phyloP scores from a whole-genome alignment of 1,140 invertebrate genomes.

The Drosophila setifemur region DNA sequence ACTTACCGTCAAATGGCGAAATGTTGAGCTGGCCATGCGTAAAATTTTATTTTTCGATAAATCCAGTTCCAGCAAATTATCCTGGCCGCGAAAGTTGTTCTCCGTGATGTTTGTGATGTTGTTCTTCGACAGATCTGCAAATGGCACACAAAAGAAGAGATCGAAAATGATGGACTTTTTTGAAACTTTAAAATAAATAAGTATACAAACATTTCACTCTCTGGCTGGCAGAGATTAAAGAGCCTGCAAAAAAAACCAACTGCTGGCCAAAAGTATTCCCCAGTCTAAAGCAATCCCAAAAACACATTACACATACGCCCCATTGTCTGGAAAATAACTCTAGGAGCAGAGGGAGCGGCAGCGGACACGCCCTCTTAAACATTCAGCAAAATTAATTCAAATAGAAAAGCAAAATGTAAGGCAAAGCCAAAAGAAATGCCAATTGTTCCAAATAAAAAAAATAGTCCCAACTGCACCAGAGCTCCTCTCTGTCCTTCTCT shows the following conservation, averaged over 20 bases:
- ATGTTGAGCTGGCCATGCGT: slow-evolving; percentile 89
- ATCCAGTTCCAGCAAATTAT: slow-evolving; percentile 90
- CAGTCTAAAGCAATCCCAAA: slow-evolving; percentile 29
- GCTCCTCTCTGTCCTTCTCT: no score
- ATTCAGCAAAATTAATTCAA: slow-evolving; percentile 73
- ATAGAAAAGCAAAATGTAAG: slow-evolving; percentile 52
- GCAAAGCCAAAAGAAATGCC: slow-evolving; percentile 31
- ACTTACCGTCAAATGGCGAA: slow-evolving; percentile 86
- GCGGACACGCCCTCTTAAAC: slow-evolving; percentile 52
- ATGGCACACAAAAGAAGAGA: not conserved
- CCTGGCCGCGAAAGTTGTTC: slow-evolving; percentile 90
- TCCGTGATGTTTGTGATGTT: slow-evolving; percentile 90
- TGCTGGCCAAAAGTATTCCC: slow-evolving; percentile 1
- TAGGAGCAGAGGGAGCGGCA: not conserved
- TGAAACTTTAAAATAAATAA: not conserved
- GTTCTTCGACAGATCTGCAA: slow-evolving; percentile 88
- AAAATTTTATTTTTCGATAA: slow-evolving; percentile 91
- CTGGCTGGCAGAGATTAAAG: not conserved
- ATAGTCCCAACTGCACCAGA: slow-evolving; percentile 46
- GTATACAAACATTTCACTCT: not conserved
- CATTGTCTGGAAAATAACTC: slow-evolving; percentile 45
- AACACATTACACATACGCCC: slow-evolving; percentile 68
- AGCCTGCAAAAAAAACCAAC: not conserved
- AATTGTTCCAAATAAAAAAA: slow-evolving; percentile 37
- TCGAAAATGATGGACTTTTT: not conserved